Evolutionary conservation across 2,113 vertebrate species (phyloP), one percentile per base, ranked within the genome.

Genomic region (Callipepla squamata): DNA sequence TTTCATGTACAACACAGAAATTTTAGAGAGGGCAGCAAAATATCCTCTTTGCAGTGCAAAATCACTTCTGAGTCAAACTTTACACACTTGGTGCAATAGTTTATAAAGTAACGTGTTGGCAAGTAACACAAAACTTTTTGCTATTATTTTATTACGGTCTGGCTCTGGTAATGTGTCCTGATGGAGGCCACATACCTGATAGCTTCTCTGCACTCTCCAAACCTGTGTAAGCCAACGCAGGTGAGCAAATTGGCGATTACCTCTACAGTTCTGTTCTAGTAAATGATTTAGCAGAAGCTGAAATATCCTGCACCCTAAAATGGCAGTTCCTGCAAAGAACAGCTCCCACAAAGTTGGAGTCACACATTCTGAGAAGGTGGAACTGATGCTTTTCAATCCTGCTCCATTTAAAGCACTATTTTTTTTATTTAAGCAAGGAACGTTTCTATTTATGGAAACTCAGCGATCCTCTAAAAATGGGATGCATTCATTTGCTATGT

Each of bases 401-500:
- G 61, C n/a, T 89, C 40, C 23, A 32, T 51, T 93, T 92, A 88
- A 61, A 95, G 58, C 21, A 15, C 40, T 66, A 13, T 85, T 90
- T 81, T 72, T 96, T 90, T 89, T 61, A 62, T 81, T 90, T 36
- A 80, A 75, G 19, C 44, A 68, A 95, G 8, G 44, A 61, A 36
- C 77, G 30, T 55, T 42, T 84, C 74, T 96, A 87, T 93, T 95
- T 89, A 72, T 57, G 69, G 94, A 84, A 90, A 72, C 40, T 23
- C 22, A 45, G 66, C 40, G 48, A 66, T 96, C 77, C 61, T 88
- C 89, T 93, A 78, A 88, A 92, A 89, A 85, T 38, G 67, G 70
- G 61, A 85, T 77, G 55, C 48, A 51, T 85, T 93, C 85, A 77
- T 95, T 94, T 5, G 26, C 50, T 50, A 19, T 77, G 84, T 79